Evolutionary conservation across 2,113 vertebrate genomes (phyloP).

Genomic region (Daphoenositta chrysoptera): DNA sequence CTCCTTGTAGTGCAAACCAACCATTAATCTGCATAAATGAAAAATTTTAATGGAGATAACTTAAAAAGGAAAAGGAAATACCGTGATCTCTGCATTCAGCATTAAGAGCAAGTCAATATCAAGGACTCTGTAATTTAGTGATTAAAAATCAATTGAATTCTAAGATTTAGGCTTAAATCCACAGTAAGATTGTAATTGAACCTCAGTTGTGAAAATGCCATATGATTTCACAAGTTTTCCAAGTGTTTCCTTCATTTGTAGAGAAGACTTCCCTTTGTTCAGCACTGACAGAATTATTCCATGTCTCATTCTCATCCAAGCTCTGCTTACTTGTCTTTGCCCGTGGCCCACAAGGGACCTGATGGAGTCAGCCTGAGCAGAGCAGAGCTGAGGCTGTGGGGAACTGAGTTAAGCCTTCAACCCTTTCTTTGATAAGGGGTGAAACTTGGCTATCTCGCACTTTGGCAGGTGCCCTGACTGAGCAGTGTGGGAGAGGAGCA

Average conservation of each 20-base stretch:
- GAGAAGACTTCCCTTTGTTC: not conserved
- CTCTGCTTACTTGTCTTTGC: not conserved
- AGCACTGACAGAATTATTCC: not conserved
- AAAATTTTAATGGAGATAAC: not conserved
- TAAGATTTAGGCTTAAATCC: not conserved
- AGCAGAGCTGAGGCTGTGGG: fast-evolving
- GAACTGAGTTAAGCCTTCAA: not conserved
- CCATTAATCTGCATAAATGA: not conserved
- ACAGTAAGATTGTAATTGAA: not conserved
- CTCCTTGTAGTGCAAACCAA: not conserved
- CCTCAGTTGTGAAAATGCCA: not conserved
- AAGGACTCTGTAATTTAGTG: not conserved
- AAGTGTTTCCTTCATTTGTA: not conserved
- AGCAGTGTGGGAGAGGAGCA: not conserved
- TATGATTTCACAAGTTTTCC: not conserved
- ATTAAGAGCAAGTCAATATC: not conserved
- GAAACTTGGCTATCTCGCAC: fast-evolving
- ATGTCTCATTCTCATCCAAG: not conserved
- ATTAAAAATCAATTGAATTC: not conserved
- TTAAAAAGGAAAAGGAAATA: not conserved
- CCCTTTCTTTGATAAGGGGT: not conserved
- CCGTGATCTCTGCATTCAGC: not conserved
- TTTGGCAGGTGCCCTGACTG: not conserved
- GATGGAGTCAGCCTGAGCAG: not conserved
- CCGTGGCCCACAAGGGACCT: not conserved